A percentile compares a stretch with the other conserved stretches of the same genome.
Evolutionary conservation across 2,797 vertebrate species (phyloP).

Genomic region (Danio albolineatus): DNA sequence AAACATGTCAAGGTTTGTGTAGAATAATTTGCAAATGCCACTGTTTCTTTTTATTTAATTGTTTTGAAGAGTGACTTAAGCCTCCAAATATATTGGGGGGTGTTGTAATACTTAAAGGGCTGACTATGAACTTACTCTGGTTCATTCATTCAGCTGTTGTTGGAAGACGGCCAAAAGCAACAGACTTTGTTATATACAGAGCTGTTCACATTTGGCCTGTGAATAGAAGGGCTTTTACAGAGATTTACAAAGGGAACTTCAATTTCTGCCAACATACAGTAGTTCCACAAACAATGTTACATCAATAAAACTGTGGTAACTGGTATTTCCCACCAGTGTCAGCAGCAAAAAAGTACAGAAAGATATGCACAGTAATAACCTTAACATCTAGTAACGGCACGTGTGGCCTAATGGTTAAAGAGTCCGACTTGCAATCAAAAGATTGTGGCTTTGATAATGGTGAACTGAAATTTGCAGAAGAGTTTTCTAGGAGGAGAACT

Average conservation of each 20-base stretch:
- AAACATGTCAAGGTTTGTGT: neutral
- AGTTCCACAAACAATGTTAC: neutral
- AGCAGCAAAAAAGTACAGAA: neutral
- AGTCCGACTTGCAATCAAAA: too few species aligned
- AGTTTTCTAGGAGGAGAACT: too few species aligned
- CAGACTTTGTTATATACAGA: slow-evolving; percentile 7
- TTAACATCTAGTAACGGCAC: too few species aligned
- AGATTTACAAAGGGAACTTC: neutral
- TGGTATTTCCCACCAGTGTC: neutral
- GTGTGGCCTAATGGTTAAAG: too few species aligned
- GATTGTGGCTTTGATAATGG: too few species aligned
- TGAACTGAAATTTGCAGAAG: too few species aligned
- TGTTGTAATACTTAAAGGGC: neutral
- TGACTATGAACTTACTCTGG: neutral
- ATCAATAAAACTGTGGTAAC: neutral
- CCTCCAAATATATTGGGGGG: neutral
- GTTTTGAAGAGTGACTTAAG: neutral
- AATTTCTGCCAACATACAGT: neutral
- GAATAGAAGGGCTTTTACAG: neutral
- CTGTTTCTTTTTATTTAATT: neutral
- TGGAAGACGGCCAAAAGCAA: slow-evolving; percentile 15
- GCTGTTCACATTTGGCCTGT: neutral
- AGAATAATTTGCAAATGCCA: neutral
- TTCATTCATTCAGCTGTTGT: slow-evolving; percentile 42
- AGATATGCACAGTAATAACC: too few species aligned